Base-by-base conservation (phyloP, 2,113 vertebrate species). In the Chloropsis cyanopogon region DNA sequence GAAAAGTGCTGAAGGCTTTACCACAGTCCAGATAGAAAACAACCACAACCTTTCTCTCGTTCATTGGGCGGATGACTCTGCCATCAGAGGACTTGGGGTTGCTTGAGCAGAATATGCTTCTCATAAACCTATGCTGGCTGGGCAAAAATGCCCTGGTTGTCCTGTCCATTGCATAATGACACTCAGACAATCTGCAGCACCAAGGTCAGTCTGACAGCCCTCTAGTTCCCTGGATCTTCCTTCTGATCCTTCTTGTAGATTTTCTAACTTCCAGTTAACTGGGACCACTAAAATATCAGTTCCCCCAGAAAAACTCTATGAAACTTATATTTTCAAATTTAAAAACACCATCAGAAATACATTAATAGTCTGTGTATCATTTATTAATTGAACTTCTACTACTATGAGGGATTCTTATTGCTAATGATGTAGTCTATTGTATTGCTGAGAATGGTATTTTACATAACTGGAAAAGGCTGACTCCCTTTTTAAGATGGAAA, bases 371-470 rank as follows among this genome's bases (percentile, higher is more conserved):
- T 71, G 6, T 37, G 15, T 53, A 69, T 80, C 1, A 50, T 79
- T 96, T 88, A 41, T 52, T 79, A 49, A 71, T 41, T 56, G 17
- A 63, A 76, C 31, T 79, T 88, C 37, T 49, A 19, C 17, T 54
- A 19, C 37, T 17, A 35, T 6, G 15, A 82, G 11, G 22, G 20
- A 84, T 65, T 44, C 20, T n/a, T 69, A 57, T 26, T 77, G 7
- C 3, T 76, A 64, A 33, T 64, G 52, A 14, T 33, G 10, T 39
- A 44, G 11, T n/a, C n/a, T 63, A 14, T 37, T 56, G 3, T 28
- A 12, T 42, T 57, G 11, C 29, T 63, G 46, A 90, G 37, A 96
- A 95, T 76, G 53, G 57, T 87, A 93, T 46, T 86, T 96, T 92
- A 33, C 41, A 70, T 35, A 28, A 31, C 19, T 91, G 90, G 29